Conservation (phyloP, 1,140 invertebrate species). For the Neodiprion pinetum region DNA sequence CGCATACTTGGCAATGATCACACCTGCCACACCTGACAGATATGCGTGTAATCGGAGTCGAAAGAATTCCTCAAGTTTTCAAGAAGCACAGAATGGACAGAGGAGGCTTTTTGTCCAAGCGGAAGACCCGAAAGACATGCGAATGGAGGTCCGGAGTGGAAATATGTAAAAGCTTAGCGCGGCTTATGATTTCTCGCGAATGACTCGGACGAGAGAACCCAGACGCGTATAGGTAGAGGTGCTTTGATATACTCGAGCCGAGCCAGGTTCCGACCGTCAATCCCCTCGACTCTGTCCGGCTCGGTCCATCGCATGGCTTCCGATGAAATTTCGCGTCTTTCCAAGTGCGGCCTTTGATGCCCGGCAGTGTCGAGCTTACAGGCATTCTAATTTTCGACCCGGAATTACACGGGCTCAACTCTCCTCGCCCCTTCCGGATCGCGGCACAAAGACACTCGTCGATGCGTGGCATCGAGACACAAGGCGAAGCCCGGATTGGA, state of each 20-base stretch:
- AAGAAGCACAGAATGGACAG: no score
- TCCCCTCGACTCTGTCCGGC: constrained; percentile 44
- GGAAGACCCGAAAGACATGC: no score
- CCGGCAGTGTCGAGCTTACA: constrained; percentile 9
- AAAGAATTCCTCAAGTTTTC: no score
- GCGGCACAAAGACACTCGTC: neutral
- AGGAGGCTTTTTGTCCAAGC: no score
- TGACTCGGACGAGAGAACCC: constrained; percentile 29
- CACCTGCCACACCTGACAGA: no score
- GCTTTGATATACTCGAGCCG: constrained; percentile 49
- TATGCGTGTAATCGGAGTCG: no score
- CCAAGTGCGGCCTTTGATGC: constrained; percentile 45
- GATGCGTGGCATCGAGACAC: neutral
- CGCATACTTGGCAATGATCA: no score
- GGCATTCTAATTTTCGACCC: constrained; percentile 42
- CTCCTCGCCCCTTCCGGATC: neutral
- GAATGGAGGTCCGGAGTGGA: no score
- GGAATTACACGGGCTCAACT: neutral
- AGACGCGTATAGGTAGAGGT: constrained; percentile 39
- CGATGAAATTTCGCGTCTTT: constrained; percentile 55
- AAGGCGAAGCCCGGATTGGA: neutral
- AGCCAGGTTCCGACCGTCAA: constrained; percentile 25
- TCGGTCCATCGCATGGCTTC: constrained; percentile 46
- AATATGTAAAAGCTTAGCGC: constrained; percentile 31
- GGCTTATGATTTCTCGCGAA: constrained; percentile 41